Conservation (phyloP, 2,888 invertebrate species). For the Eupithecia vulgata region DNA sequence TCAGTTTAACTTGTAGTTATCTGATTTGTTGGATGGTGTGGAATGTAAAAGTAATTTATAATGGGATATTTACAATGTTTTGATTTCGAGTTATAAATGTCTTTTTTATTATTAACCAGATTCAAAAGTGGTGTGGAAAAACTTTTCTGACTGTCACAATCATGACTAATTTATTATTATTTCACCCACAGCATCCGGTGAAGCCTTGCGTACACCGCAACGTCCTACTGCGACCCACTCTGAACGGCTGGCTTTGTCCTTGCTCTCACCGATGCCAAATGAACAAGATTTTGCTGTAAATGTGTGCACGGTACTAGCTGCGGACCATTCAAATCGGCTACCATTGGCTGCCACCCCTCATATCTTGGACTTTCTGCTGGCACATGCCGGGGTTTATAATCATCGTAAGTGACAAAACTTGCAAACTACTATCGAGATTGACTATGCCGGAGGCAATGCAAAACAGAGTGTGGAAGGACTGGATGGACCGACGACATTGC, state of each 20-base stretch:
- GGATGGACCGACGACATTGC: no score
- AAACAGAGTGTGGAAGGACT: no score
- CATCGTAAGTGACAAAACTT: slow-evolving; percentile 85
- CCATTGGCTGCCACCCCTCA: slow-evolving; percentile 93
- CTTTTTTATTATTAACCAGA: no score
- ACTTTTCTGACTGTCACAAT: background rate
- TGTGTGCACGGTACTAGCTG: slow-evolving; percentile 97
- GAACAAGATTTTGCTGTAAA: slow-evolving; percentile 99
- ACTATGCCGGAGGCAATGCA: no score
- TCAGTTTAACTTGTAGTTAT: background rate
- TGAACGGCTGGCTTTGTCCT: slow-evolving; percentile 93
- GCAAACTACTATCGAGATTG: no score
- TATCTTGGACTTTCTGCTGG: slow-evolving; percentile 94
- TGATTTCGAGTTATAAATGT: no score
- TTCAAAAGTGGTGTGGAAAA: background rate
- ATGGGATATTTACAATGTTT: no score
- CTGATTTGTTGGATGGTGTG: background rate
- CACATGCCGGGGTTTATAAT: slow-evolving; percentile 97
- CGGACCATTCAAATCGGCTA: slow-evolving; percentile 95
- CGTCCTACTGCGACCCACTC: slow-evolving; percentile 78
- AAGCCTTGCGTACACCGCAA: slow-evolving; percentile 62
- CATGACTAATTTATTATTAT: background rate
- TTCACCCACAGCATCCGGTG: slow-evolving; percentile 68
- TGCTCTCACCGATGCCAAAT: slow-evolving; percentile 98
- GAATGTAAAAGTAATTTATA: background rate